Percentiles rank a stretch among this genome's conserved stretches.
Conservation (phyloP, 2,797 vertebrate species). For the Neopelma chrysocephalum region DNA sequence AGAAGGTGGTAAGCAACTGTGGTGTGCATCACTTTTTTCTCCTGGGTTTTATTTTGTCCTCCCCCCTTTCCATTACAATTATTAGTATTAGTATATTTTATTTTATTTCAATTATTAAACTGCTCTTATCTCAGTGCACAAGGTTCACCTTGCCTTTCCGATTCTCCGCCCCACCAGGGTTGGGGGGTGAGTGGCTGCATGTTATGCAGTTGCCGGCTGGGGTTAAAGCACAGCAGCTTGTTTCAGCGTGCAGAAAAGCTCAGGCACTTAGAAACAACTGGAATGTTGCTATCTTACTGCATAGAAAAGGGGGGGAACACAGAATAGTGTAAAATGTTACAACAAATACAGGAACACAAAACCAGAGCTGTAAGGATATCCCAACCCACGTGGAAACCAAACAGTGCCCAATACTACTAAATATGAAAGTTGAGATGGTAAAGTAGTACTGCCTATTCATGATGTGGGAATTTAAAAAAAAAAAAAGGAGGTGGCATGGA, state of each 20-base stretch:
- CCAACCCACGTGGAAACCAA: background rate
- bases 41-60: background rate
- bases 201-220: background rate
- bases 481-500: background rate
- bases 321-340: background rate
- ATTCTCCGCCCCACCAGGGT: accelerated
- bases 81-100: background rate
- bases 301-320: background rate
- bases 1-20: accelerated
- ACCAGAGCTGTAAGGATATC: background rate
- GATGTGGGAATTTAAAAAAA: background rate
- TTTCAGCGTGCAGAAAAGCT: background rate
- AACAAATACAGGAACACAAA: background rate
- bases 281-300: background rate
- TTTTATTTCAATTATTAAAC: background rate
- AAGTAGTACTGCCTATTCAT: background rate
- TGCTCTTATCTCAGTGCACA: background rate
- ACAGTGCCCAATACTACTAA: background rate
- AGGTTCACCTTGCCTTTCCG: background rate
- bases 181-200: background rate
- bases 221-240: background rate
- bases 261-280: background rate
- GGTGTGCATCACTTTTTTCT: background rate
- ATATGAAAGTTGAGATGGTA: background rate
- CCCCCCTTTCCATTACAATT: background rate